Conservation (phyloP, 2,888 invertebrate genomes). For the Orthonevra nobilis region DNA sequence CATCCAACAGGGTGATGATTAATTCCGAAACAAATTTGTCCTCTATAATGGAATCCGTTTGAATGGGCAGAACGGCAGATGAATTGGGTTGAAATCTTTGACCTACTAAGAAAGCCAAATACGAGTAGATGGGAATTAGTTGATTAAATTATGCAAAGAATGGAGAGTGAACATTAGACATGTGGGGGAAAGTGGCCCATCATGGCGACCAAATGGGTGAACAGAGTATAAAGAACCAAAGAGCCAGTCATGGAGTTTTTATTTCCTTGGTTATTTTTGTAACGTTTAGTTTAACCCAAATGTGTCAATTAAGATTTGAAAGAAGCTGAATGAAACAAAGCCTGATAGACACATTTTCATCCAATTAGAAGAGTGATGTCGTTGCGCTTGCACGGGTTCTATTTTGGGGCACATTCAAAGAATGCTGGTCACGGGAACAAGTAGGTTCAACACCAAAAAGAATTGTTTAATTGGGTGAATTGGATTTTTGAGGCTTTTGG, state of each 20-base stretch:
- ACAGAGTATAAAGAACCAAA: slow-evolving; percentile 5
- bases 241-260: slow-evolving; percentile 11
- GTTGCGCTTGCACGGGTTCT: neutral
- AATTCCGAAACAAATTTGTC: slow-evolving; percentile 48
- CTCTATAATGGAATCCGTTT: slow-evolving; percentile 5
- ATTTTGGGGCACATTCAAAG: no score
- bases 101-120: slow-evolving; percentile 39
- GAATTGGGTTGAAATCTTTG: slow-evolving; percentile 55
- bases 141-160: slow-evolving; percentile 53
- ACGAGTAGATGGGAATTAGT: slow-evolving; percentile 32
- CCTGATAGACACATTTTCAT: slow-evolving; percentile 8
- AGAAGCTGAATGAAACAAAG: slow-evolving; percentile 14
- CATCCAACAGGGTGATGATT: slow-evolving; percentile 31
- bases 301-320: slow-evolving; percentile 30
- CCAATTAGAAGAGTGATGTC: slow-evolving; percentile 15
- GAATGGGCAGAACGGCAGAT: slow-evolving; percentile 8
- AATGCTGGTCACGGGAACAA: no score
- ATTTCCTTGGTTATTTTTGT: no score
- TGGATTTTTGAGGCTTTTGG: no score
- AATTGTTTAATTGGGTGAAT: no score
- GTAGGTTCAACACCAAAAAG: no score
- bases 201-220: neutral
- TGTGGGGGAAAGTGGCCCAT: slow-evolving; percentile 33
- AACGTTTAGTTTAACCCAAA: no score
- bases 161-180: slow-evolving; percentile 16